Base-by-base conservation (phyloP, 2,888 invertebrate genomes). In the Siphonodentalium dalli region DNA sequence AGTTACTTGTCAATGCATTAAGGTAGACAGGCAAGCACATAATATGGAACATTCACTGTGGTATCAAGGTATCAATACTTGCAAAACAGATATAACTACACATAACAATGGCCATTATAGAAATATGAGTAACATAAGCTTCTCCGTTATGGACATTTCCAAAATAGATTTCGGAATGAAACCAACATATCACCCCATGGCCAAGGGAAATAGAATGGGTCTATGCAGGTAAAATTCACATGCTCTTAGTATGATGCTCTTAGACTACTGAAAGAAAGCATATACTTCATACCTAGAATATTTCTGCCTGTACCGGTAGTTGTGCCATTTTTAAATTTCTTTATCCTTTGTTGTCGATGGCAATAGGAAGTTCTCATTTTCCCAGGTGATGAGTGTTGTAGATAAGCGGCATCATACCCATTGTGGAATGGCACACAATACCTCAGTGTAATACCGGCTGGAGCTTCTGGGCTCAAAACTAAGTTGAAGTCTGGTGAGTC, bases 281-380 rank as follows among this genome's bases (percentile, higher is more conserved):
- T n/a, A 15, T 13, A 11, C 18, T 28, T 20, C 33, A 42, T 58
- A 71, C 72, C 71, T 41, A 66, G 47, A 46, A 69, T 61, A 60
- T 72, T 66, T 45, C 67, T 68, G 18, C 69, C n/a, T n/a, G n/a
- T n/a, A n/a, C n/a, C 67, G 26, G 63, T 63, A 27, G 68, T 69
- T 31, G 47, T 57, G 26, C 66, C 64, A 31, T 39, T 42, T 23
- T 63, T 52, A 34, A 68, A 64, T 11, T 60, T 62, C 39, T 66
- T 68, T 54, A 68, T 45, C 35, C 74, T 54, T 43, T 66, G 64
- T 50, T 68, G 63, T 26, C 74, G 59, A 49, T 72, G 71, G n/a
- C 54, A 48, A n/a, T 57, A 28, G 8, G 72, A 72, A 8, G 61
- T 54, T 51, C 66, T 69, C 11, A 71, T 54, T 40, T 74, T 74